Conservation (phyloP, 2,888 invertebrate genomes). For the Habroteleia sp. region DNA sequence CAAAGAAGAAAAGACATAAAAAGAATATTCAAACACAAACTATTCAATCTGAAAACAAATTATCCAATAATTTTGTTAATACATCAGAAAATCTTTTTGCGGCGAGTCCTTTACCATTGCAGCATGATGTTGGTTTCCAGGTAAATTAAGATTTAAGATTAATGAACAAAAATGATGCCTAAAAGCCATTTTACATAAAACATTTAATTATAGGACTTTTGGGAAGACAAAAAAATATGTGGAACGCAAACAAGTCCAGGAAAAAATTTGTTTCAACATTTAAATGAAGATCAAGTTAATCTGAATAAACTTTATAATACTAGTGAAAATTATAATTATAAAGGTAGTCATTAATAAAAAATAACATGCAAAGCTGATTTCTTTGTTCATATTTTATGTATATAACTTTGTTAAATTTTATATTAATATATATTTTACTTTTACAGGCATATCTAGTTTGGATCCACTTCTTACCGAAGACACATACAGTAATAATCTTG, state of each 20-base stretch:
- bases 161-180: too few relatives aligned
- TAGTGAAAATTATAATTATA: conserved; percentile 67
- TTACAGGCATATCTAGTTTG: conserved; percentile 68
- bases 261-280: conserved; percentile 74
- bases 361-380: too few relatives aligned
- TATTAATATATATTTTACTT: conserved; percentile 24
- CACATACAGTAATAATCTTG: conserved; percentile 72
- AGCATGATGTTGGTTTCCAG: conserved; percentile 72
- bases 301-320: conserved; percentile 70
- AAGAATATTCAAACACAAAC: conserved; percentile 78
- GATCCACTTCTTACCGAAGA: conserved; percentile 78
- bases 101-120: conserved; percentile 74
- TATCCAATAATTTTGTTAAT: conserved; percentile 61
- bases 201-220: conserved; percentile 71
- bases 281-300: conserved; percentile 75
- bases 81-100: conserved; percentile 72
- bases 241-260: conserved; percentile 79
- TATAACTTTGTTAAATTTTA: too few relatives aligned
- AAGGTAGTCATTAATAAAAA: conserved; percentile 60
- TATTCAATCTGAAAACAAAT: conserved; percentile 42
- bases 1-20: conserved; percentile 68
- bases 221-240: conserved; percentile 78
- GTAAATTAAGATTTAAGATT: conserved; percentile 38
- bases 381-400: too few relatives aligned
- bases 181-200: too few relatives aligned